Evolutionary conservation across 2,113 vertebrate genomes (phyloP).

Genomic region (Dicaeum eximium): DNA sequence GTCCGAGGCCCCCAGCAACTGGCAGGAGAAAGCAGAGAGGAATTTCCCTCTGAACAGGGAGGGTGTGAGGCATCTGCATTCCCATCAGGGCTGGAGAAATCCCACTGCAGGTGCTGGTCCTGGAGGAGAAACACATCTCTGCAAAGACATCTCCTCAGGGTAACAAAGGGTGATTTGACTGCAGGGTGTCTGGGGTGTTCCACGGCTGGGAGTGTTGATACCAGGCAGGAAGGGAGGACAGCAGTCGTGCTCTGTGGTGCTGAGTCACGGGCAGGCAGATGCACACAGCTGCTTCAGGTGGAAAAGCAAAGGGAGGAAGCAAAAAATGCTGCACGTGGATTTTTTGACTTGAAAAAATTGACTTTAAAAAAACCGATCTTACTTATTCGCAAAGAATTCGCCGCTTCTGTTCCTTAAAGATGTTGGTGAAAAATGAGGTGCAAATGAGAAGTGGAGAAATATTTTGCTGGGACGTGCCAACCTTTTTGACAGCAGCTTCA

Average conservation of each 20-base stretch:
- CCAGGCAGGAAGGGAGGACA: neutral
- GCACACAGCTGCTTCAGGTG: neutral
- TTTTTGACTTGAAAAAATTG: neutral
- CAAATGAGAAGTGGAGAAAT: neutral
- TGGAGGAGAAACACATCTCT: neutral
- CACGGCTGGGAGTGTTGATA: neutral
- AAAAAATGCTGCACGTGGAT: neutral
- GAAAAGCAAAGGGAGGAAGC: neutral
- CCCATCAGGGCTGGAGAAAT: neutral
- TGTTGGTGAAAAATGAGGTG: neutral
- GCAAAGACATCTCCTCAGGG: neutral
- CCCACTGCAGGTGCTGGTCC: neutral
- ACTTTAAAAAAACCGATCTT: no score
- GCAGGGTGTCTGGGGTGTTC: neutral
- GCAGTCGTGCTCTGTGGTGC: neutral
- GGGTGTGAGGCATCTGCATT: neutral
- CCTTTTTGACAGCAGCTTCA: neutral
- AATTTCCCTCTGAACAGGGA: conserved; percentile 7
- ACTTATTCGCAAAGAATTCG: neutral
- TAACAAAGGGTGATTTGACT: neutral
- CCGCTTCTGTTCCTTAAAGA: neutral
- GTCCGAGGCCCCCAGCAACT: neutral
- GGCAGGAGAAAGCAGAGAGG: neutral
- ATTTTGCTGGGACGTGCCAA: neutral
- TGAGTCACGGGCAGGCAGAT: neutral